phyloP scores from a whole-genome alignment of 2,113 vertebrate species.

The Pyxicephalus adspersus region DNA sequence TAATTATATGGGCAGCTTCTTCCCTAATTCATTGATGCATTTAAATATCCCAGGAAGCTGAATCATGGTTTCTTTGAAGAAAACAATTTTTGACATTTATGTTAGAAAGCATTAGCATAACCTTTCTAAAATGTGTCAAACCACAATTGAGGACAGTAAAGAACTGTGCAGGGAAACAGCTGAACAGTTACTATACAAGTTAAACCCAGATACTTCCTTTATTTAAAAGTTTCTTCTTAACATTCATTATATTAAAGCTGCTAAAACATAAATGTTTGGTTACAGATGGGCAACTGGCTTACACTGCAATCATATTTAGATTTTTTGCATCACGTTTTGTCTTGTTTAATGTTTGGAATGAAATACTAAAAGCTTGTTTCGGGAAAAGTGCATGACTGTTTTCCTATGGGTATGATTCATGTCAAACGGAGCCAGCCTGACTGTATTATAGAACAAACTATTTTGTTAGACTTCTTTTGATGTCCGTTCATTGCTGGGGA shows the following conservation, averaged over 20 bases:
- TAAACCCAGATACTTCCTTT: not conserved
- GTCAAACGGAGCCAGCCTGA: conserved; percentile 11
- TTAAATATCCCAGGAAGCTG: not conserved
- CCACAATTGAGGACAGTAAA: not conserved
- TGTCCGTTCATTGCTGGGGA: conserved; percentile 19
- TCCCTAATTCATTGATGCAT: not conserved
- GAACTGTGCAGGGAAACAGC: not conserved
- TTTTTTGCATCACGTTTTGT: conserved; percentile 16
- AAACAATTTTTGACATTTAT: conserved; percentile 6
- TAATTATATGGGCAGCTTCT: no score
- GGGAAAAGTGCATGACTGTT: conserved; percentile 33
- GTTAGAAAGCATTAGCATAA: not conserved
- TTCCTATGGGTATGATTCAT: conserved; percentile 36
- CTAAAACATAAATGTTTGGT: not conserved
- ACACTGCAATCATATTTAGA: not conserved
- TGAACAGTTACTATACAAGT: not conserved
- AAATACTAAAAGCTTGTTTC: conserved; percentile 45
- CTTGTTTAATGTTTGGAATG: conserved; percentile 12
- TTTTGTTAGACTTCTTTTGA: conserved; percentile 34
- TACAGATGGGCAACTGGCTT: not conserved
- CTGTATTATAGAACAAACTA: conserved; percentile 23
- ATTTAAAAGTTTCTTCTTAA: not conserved
- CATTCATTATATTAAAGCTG: not conserved
- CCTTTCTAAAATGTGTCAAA: not conserved
- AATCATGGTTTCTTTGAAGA: not conserved